Evolutionary conservation across 2,888 invertebrate species (phyloP), one percentile per base, ranked within the genome.

Genomic region (Harmothoe impar): DNA sequence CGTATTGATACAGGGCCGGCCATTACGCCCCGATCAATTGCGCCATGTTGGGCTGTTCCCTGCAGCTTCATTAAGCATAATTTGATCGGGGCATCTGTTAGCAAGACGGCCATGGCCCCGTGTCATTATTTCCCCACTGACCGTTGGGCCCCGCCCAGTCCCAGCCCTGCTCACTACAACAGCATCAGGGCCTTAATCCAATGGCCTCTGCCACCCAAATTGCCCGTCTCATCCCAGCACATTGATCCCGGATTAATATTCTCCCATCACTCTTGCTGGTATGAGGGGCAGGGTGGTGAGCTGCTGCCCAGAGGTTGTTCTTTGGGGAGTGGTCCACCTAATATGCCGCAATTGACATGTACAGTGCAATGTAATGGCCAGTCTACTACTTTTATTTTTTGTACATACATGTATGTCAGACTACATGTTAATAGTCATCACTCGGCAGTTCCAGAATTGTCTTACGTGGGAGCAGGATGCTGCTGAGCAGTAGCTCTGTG

Each of bases 51-150:
- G 52, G 84, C 84, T 84, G 51, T 29, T 33, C 84, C 52, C 84
- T 78, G 33, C 78, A 78, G 84, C 62, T 90, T 90, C 90, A 90
- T 90, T 90, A 81, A 23, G 20, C n/a, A 31, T 90, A 90, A 90
- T 90, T 81, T 90, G 90, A 84, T 90, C 54, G 56, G n/a, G 90
- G 62, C 90, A 90, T 90, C 84, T 90, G 90, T 52, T 90, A 84
- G 84, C 35, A 23, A 33, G 54, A 78, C 5, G 62, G 23, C 25
- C 56, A 0, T n/a, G 78, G 56, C 56, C 84, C 51, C 84, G 81
- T 90, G 90, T 84, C 84, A 90, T 90, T 90, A 84, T 29, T n/a
- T 25, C 43, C 85, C 52, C 51, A 25, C 29, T 52, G 25, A 85
- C 25, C 52, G n/a, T 43, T n/a, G 51, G 52, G 20, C 25, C 0